Conservation (phyloP, 2,113 vertebrate species). For the Romanogobio albipinnatus region DNA sequence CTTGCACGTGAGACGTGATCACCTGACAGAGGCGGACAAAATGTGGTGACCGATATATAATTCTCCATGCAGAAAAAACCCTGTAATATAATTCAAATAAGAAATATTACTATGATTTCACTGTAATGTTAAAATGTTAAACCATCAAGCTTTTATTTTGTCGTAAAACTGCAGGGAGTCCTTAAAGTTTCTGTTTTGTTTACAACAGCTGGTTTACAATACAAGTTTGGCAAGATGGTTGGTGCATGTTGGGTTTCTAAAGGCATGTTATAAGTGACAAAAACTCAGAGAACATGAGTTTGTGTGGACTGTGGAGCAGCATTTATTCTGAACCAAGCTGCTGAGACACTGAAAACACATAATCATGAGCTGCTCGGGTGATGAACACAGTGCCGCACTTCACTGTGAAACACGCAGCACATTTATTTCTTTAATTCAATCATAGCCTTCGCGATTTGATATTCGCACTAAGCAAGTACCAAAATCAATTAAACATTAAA, state of each 20-base stretch:
- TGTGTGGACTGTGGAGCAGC: neutral
- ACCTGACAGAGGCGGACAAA: too few relatives aligned
- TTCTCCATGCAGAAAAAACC: too few relatives aligned
- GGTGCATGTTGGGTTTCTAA: too few relatives aligned
- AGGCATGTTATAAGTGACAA: too few relatives aligned
- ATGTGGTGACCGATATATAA: too few relatives aligned
- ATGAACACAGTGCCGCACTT: neutral
- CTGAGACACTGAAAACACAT: neutral
- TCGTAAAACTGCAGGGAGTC: neutral
- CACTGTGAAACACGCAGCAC: neutral
- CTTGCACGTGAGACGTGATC: too few relatives aligned
- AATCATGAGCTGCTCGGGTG: neutral
- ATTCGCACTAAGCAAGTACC: neutral
- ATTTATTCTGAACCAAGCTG: neutral
- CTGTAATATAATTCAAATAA: neutral
- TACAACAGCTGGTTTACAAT: neutral
- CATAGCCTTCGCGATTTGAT: neutral
- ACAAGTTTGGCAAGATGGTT: neutral
- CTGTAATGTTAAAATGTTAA: too few relatives aligned
- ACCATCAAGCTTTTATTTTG: neutral
- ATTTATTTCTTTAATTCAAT: neutral
- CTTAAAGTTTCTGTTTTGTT: neutral
- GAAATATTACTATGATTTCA: neutral
- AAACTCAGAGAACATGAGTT: too few relatives aligned
- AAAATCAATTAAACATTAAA: neutral